Conservation (phyloP, 1,140 invertebrate species). For the Lethocerus indicus region DNA sequence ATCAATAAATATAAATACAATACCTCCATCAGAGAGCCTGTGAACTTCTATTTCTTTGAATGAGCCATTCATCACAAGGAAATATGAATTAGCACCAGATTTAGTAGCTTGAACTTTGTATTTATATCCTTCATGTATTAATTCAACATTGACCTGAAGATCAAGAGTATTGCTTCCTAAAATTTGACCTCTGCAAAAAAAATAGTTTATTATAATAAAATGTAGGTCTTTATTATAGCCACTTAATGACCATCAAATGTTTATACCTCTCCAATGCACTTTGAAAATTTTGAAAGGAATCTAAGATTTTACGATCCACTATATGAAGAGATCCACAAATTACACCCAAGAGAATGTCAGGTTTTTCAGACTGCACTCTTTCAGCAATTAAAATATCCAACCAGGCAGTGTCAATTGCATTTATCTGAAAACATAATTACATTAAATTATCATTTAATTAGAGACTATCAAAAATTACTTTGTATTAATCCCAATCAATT, state of each 20-base stretch:
- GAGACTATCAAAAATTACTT: neutral
- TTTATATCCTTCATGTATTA: constrained; percentile 83
- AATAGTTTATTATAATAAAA: neutral
- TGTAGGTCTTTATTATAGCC: no score
- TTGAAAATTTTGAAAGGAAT: constrained; percentile 81
- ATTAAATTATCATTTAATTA: neutral
- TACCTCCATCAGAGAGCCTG: constrained; percentile 71
- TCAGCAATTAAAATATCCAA: constrained; percentile 90
- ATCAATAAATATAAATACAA: constrained; percentile 12
- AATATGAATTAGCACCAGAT: constrained; percentile 79
- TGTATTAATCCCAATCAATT: no score
- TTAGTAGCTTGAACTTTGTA: constrained; percentile 84
- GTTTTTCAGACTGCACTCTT: constrained; percentile 86
- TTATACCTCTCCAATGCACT: constrained; percentile 65
- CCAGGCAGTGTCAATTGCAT: constrained; percentile 94
- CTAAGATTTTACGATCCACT: constrained; percentile 73
- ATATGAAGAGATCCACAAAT: constrained; percentile 91
- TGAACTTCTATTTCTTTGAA: constrained; percentile 91
- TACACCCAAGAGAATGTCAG: constrained; percentile 81
- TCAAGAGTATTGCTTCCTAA: constrained; percentile 81
- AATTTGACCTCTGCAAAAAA: constrained; percentile 64
- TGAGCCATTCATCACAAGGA: constrained; percentile 85
- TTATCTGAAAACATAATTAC: constrained; percentile 43
- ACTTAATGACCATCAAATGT: neutral
- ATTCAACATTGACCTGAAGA: constrained; percentile 77